These are phyloP conservation scores for Copsychus sechellarum DNA, from an alignment of 2,113 vertebrate genomes.

Conservation along the genomic window DNA sequence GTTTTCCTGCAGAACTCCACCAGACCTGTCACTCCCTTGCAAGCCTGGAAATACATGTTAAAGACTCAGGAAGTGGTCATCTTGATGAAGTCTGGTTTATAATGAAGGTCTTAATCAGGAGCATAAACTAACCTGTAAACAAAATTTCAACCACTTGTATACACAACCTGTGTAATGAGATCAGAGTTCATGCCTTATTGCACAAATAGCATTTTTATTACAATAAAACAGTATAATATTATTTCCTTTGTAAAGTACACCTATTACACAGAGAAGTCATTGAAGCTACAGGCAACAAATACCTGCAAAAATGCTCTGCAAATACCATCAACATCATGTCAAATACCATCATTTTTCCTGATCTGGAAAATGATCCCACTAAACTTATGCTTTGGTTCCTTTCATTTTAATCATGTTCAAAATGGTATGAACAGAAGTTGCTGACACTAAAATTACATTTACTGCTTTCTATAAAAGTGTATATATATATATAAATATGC, in stretches of 20 bases:
- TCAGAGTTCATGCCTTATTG: not conserved
- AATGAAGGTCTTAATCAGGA: not conserved
- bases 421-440: not conserved
- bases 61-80: not conserved
- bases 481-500: no score
- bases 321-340: not conserved
- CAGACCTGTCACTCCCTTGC: not conserved
- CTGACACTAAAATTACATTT: not conserved
- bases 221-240: not conserved
- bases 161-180: not conserved
- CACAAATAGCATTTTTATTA: constrained; percentile 6
- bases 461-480: not conserved
- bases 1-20: not conserved
- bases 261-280: not conserved
- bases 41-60: not conserved
- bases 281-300: not conserved
- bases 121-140: not conserved
- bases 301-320: not conserved
- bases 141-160: not conserved
- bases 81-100: not conserved
- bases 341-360: not conserved
- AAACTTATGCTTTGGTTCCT: not conserved
- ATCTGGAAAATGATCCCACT: not conserved
- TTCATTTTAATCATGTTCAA: not conserved
- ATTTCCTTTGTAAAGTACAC: not conserved